Conservation (phyloP, 2,113 vertebrate genomes). For the Phyllostomus discolor region DNA sequence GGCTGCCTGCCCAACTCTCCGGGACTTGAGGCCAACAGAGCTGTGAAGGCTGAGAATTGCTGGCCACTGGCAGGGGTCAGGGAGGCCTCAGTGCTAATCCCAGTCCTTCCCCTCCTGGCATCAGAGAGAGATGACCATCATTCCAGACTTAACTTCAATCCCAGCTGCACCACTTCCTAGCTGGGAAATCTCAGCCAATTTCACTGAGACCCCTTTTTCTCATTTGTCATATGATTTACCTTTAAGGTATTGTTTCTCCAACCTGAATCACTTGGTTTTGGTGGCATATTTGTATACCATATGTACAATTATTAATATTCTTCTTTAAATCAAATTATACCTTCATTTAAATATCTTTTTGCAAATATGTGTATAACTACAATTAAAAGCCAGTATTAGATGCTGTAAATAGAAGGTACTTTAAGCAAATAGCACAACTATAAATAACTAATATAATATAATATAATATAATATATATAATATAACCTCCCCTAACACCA, state of each 20-base stretch:
- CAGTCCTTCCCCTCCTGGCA: neutral
- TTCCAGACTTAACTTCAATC: too few relatives aligned
- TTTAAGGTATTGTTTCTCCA: neutral
- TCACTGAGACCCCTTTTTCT: neutral
- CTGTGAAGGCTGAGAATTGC: neutral
- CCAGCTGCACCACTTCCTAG: neutral
- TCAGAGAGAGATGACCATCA: neutral
- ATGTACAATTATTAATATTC: neutral
- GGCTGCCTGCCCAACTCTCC: too few relatives aligned
- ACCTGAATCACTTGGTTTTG: neutral
- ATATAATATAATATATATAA: neutral
- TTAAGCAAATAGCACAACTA: neutral
- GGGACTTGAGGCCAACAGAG: neutral
- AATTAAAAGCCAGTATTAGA: neutral
- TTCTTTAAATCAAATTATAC: neutral
- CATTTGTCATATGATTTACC: neutral
- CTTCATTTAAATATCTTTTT: neutral
- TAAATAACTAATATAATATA: neutral
- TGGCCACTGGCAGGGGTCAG: neutral
- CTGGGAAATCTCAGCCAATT: neutral
- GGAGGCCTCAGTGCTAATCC: neutral
- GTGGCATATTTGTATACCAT: neutral
- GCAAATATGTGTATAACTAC: neutral
- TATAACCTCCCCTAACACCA: neutral
- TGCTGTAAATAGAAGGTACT: neutral